Conservation (phyloP, 2,797 vertebrate species). For the Sebastes minor region DNA sequence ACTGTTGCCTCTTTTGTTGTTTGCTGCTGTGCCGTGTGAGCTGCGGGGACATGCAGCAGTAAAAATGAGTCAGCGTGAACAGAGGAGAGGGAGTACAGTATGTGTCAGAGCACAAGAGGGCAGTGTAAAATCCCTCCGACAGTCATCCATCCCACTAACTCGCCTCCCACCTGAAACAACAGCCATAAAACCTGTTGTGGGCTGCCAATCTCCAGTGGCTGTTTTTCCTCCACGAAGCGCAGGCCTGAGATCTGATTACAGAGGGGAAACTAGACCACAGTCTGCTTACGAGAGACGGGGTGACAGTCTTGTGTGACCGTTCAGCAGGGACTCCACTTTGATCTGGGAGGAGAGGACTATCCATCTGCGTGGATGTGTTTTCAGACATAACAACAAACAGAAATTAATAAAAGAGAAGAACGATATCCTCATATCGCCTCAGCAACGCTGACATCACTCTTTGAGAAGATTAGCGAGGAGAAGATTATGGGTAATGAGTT, state of each 20-base stretch:
- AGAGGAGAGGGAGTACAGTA: constrained; percentile 63
- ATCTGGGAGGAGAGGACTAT: constrained; percentile 81
- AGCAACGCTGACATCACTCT: constrained; percentile 34
- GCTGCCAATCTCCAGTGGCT: constrained; percentile 76
- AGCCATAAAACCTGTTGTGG: constrained; percentile 82
- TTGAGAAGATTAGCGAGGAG: constrained; percentile 43
- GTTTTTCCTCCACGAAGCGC: constrained; percentile 65
- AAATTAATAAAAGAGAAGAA: constrained; percentile 42
- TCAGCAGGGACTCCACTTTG: constrained; percentile 90
- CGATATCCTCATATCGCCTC: constrained; percentile 7
- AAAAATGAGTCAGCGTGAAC: constrained; percentile 61
- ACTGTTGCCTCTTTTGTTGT: constrained; percentile 38
- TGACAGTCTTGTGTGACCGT: constrained; percentile 87
- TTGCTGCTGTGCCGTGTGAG: constrained; percentile 36
- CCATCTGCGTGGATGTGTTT: constrained; percentile 83
- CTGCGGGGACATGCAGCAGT: constrained; percentile 47
- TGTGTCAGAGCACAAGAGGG: constrained; percentile 81
- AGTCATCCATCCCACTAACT: constrained; percentile 67
- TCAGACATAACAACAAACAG: constrained; percentile 61
- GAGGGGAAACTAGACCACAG: constrained; percentile 82
- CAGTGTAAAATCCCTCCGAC: constrained; percentile 82
- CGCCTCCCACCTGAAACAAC: constrained; percentile 84
- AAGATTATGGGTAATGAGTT: constrained; percentile 64
- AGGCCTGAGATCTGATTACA: constrained; percentile 85
- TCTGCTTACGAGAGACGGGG: constrained; percentile 84